phyloP scores from a whole-genome alignment of 2,888 invertebrate species.

The Spisula subtruncata region DNA sequence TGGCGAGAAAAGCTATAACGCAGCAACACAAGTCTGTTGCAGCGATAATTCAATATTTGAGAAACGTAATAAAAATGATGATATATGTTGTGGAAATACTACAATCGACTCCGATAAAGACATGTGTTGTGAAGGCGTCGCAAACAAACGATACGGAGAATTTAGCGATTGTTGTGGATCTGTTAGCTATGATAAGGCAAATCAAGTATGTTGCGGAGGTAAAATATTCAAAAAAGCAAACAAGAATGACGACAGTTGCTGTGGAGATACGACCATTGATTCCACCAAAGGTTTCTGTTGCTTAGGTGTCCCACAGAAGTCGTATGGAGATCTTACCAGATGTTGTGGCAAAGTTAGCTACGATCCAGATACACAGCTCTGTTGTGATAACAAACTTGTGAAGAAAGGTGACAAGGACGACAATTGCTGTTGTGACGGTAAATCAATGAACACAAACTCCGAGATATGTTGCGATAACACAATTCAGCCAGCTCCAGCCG shows the following conservation, averaged over 20 bases:
- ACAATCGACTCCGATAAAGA: slow-evolving; percentile 52
- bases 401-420: slow-evolving; percentile 53
- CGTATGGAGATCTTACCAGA: slow-evolving; percentile 44
- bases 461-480: slow-evolving; percentile 63
- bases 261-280: slow-evolving; percentile 62
- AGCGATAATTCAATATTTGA: slow-evolving; percentile 46
- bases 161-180: slow-evolving; percentile 56
- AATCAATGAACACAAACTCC: slow-evolving; percentile 58
- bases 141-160: slow-evolving; percentile 42
- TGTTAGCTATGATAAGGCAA: slow-evolving; percentile 48
- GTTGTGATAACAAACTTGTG: slow-evolving; percentile 61
- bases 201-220: slow-evolving; percentile 54
- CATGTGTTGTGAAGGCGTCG: slow-evolving; percentile 61
- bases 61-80: slow-evolving; percentile 46
- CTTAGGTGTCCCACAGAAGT: slow-evolving; percentile 42
- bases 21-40: slow-evolving; percentile 53
- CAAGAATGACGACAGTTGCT: slow-evolving; percentile 61
- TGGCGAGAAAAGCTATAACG: slow-evolving; percentile 54
- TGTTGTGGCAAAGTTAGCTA: slow-evolving; percentile 64
- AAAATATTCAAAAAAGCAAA: slow-evolving; percentile 50
- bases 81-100: slow-evolving; percentile 59
- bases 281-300: slow-evolving; percentile 56
- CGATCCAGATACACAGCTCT: slow-evolving; percentile 49
- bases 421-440: slow-evolving; percentile 57
- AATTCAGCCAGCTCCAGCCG: slow-evolving; percentile 54